A percentile compares a stretch with the other conserved stretches of the same genome.
phyloP scores from a whole-genome alignment of 2,113 vertebrate genomes.

The Dolichallabes microphthalmus region DNA sequence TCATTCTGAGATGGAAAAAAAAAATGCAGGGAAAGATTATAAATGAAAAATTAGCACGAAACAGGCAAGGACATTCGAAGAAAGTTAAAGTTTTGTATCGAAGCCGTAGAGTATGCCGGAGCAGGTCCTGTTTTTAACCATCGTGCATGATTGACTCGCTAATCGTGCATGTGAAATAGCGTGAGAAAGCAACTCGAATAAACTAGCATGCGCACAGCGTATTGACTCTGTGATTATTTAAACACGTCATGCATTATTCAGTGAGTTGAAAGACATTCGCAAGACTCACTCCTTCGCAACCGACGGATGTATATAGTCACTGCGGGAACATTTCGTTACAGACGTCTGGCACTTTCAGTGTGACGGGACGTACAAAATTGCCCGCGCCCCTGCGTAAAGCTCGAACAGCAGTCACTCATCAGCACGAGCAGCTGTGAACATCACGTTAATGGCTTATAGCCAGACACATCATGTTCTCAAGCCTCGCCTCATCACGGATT shows the following conservation, averaged over 20 bases:
- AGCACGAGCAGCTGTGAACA: slow-evolving; percentile 32
- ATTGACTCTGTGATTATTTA: slow-evolving; percentile 38
- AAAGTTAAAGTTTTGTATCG: slow-evolving; percentile 51
- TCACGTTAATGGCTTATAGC: slow-evolving; percentile 28
- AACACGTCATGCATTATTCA: slow-evolving; percentile 51
- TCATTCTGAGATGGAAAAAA: slow-evolving; percentile 2
- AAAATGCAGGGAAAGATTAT: not conserved
- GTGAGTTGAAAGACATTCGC: slow-evolving; percentile 25
- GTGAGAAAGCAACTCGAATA: slow-evolving; percentile 50
- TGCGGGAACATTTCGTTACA: slow-evolving; percentile 7
- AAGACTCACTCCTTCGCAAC: slow-evolving; percentile 28
- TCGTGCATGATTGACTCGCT: not conserved
- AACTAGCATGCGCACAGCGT: slow-evolving; percentile 27
- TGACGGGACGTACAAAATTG: slow-evolving; percentile 15
- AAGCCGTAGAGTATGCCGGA: not conserved
- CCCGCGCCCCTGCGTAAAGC: slow-evolving; percentile 18
- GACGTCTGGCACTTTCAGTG: slow-evolving; percentile 1
- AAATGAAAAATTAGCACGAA: slow-evolving; percentile 30
- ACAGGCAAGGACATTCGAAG: slow-evolving; percentile 46
- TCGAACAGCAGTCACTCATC: slow-evolving; percentile 41
- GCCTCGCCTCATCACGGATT: not conserved
- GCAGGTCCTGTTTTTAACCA: no score
- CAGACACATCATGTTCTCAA: slow-evolving; percentile 19
- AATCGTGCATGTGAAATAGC: slow-evolving; percentile 27
- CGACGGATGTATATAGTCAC: not conserved